These are phyloP conservation scores for Urophycis tenuis DNA, from an alignment of 2,797 vertebrate genomes.

Conservation along the genomic window DNA sequence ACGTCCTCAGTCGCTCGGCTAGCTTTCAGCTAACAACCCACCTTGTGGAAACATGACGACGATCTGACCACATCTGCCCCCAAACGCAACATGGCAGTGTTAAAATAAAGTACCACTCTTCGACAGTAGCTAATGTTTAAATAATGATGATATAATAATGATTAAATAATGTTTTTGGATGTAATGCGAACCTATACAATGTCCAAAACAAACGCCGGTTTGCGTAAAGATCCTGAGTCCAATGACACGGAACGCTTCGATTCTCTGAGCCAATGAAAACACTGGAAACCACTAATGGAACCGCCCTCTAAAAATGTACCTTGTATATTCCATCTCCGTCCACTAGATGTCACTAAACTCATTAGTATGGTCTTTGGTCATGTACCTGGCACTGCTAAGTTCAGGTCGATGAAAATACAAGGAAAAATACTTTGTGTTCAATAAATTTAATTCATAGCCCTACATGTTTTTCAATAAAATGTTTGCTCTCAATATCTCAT, in stretches of 20 bases:
- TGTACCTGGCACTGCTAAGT: neutral
- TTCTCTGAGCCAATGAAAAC: neutral
- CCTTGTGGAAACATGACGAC: neutral
- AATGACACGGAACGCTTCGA: neutral
- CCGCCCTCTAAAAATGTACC: neutral
- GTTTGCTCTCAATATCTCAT: neutral
- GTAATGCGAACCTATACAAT: neutral
- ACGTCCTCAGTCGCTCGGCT: neutral
- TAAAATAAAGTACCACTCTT: neutral
- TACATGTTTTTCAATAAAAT: neutral
- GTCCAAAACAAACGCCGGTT: neutral
- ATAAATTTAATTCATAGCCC: neutral
- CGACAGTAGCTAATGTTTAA: neutral
- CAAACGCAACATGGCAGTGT: neutral
- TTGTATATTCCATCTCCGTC: neutral
- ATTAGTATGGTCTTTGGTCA: neutral
- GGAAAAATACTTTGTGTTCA: neutral
- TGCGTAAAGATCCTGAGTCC: neutral
- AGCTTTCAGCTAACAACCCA: neutral
- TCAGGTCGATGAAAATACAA: neutral
- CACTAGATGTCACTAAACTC: slow-evolving; percentile 42
- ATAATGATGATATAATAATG: too few relatives aligned
- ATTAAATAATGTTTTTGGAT: neutral
- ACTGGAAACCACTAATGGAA: neutral
- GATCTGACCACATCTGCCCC: neutral